Percentiles rank a stretch among this genome's conserved stretches.
Conservation (phyloP, 2,797 vertebrate species). For the Diceros bicornis region DNA sequence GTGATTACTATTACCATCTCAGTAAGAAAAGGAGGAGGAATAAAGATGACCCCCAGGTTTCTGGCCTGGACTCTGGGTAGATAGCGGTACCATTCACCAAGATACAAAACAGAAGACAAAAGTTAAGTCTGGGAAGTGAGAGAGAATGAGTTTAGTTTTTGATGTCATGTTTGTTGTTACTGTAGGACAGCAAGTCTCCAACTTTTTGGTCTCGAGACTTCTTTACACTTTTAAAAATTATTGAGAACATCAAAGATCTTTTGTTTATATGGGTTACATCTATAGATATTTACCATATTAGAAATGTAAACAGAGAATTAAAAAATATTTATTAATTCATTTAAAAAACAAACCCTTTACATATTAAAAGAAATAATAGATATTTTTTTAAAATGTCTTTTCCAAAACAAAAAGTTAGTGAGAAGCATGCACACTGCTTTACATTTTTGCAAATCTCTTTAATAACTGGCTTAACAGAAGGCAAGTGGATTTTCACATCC, state of each 20-base stretch:
- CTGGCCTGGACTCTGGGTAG: neutral
- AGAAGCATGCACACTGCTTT: neutral
- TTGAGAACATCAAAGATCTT: neutral
- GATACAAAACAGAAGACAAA: slow-evolving; percentile 14
- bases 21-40: neutral
- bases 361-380: neutral
- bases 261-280: neutral
- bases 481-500: neutral
- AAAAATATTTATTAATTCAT: neutral
- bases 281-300: neutral
- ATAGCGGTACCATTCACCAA: neutral
- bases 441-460: neutral
- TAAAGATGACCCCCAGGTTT: neutral
- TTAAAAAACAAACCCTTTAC: slow-evolving; percentile 10
- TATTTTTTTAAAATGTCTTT: neutral
- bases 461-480: slow-evolving; percentile 7
- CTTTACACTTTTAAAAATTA: slow-evolving; percentile 5
- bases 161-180: neutral
- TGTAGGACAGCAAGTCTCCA: neutral
- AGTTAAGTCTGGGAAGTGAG: neutral
- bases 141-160: neutral
- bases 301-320: neutral
- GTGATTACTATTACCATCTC: neutral
- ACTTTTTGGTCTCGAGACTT: neutral
- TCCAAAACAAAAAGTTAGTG: neutral